These are phyloP conservation scores for Actinia equina DNA, from an alignment of 64 coral and sea anemone genomes.

Conservation along the genomic window DNA sequence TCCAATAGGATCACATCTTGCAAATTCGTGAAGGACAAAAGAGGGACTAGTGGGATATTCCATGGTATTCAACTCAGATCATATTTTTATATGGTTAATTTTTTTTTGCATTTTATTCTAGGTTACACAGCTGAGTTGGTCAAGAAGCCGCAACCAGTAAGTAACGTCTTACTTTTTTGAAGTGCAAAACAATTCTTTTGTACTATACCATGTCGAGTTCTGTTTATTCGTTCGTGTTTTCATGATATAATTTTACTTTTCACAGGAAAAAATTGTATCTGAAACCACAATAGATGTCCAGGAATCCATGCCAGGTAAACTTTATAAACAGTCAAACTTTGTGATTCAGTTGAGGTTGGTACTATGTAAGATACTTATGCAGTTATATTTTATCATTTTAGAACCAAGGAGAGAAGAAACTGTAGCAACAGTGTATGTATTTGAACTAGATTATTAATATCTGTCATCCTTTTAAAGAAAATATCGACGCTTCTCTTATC, in stretches of 20 bases:
- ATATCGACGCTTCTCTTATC: neutral
- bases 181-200: too few relatives aligned
- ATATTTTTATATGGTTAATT: neutral
- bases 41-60: too few relatives aligned
- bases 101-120: neutral
- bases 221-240: neutral
- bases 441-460: neutral
- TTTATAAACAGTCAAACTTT: neutral
- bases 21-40: too few relatives aligned
- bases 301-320: slow-evolving; percentile 19
- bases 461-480: neutral
- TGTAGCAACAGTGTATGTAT: slow-evolving; percentile 25
- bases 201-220: neutral
- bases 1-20: too few relatives aligned
- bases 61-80: too few relatives aligned
- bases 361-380: neutral
- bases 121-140: slow-evolving; percentile 1
- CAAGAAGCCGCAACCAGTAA: slow-evolving; percentile 11
- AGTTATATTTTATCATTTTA: slow-evolving; percentile 1
- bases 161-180: neutral
- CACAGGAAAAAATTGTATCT: slow-evolving; percentile 2
- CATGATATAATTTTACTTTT: neutral
- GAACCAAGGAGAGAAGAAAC: slow-evolving; percentile 21
- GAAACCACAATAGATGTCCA: slow-evolving; percentile 9
- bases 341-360: neutral